phyloP scores from a whole-genome alignment of 2,797 vertebrate species.

The Siniperca obscura region DNA sequence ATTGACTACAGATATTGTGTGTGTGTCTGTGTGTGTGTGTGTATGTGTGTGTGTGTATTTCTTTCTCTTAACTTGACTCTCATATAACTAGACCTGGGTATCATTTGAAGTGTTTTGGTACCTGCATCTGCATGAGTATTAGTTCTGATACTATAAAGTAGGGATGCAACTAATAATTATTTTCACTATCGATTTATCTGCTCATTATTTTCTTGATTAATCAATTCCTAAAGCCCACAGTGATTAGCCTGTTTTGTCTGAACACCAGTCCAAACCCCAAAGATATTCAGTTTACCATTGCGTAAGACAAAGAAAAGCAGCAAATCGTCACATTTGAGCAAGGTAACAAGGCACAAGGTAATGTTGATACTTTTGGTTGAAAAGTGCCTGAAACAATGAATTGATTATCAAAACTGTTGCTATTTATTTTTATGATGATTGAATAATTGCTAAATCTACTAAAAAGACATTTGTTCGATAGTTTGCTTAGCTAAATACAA shows the following conservation, averaged over 20 bases:
- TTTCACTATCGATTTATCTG: too few species aligned
- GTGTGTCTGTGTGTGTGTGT: conserved; percentile 9
- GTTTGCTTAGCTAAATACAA: neutral
- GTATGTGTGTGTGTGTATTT: conserved; percentile 11
- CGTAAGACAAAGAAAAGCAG: neutral
- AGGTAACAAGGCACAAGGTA: neutral
- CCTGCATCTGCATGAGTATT: neutral
- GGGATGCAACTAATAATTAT: neutral
- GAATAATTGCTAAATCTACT: too few species aligned
- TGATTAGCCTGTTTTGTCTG: neutral
- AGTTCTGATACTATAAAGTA: neutral
- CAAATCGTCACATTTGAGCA: neutral
- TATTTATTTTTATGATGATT: neutral
- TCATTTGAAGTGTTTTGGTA: neutral
- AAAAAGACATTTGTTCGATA: neutral
- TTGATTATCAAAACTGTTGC: neutral
- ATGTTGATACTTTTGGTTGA: neutral
- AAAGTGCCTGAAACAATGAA: neutral
- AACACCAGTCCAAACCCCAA: neutral
- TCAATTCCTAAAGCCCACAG: neutral
- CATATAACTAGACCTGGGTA: neutral
- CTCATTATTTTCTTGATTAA: neutral
- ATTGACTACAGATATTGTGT: conserved; percentile 38
- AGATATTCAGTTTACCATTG: neutral
- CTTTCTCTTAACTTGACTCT: neutral